phyloP scores from a whole-genome alignment of 1,140 invertebrate genomes.

The Lepidurus packardi region DNA sequence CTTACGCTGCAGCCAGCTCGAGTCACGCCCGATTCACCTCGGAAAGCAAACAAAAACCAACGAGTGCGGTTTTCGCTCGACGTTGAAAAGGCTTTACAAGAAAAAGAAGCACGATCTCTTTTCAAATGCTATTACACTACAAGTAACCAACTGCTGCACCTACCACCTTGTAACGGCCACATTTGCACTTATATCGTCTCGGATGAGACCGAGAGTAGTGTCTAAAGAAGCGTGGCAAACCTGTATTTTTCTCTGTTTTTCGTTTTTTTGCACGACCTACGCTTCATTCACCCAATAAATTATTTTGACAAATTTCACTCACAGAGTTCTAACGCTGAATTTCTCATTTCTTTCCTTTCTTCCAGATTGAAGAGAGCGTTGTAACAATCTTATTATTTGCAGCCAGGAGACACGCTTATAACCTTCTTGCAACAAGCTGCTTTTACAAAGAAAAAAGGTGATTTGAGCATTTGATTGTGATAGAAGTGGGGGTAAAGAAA shows the following conservation, averaged over 20 bases:
- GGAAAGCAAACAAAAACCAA: slow-evolving; percentile 6
- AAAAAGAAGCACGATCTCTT: slow-evolving; percentile 4
- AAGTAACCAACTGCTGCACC: background rate
- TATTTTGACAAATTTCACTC: background rate
- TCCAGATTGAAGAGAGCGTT: slow-evolving; percentile 9
- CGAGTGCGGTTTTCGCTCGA: background rate
- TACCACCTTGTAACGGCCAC: background rate
- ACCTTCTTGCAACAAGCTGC: background rate
- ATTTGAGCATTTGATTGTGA: slow-evolving; percentile 9
- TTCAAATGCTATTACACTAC: background rate
- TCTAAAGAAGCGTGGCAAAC: background rate
- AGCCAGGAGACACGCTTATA: slow-evolving; percentile 1
- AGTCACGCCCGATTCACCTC: background rate
- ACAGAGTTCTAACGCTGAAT: background rate
- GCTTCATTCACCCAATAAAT: background rate
- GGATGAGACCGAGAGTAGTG: background rate
- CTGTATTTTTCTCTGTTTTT: background rate
- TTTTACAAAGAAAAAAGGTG: slow-evolving; percentile 11
- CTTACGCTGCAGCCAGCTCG: background rate
- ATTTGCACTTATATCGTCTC: slow-evolving; percentile 1
- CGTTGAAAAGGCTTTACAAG: slow-evolving; percentile 11
- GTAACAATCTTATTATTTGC: background rate
- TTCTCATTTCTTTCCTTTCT: background rate
- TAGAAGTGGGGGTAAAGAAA: background rate
- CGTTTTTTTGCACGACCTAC: background rate